Evolutionary conservation across 2,888 invertebrate species (phyloP), one percentile per base, ranked within the genome.

Genomic region (Nasonia oneida): DNA sequence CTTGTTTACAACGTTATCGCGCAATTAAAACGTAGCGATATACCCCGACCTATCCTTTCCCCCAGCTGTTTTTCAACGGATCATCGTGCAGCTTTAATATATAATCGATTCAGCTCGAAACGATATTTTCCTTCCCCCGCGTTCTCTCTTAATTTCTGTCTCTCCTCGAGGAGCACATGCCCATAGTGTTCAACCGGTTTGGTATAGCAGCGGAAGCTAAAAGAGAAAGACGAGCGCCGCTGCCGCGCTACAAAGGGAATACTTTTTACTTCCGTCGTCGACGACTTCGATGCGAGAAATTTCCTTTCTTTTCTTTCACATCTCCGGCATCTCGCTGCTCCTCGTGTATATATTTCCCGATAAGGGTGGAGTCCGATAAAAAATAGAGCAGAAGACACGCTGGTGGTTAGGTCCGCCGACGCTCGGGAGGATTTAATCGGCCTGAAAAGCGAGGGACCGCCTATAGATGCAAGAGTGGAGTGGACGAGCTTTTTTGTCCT

Each of bases 251-350:
- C 81, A 81, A 81, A 81, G 73, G 73, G 61, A 81, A 81, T 73
- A 42, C 86, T 86, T 86, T 84, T 78, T 79, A 84, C 78, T 86
- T 79, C 79, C 79, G 79, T 70, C 70, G 50, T 39, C 79, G n/a
- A 15, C 53, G 12, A 18, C 76, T 53, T 57, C 57, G 8, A 18
- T 77, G 15, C 77, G 42, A 61, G 77, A 77, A 61, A 23, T 61
- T 23, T 42, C 53, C 39, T 33, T 37, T 77, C 47, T 50, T 64
- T 23, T 23, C 6, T 64, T 23, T 39, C 5, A 14, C 53, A 15
- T 53, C 53, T 18, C 53, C 10, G 18, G 53, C 15, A 14, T 50
- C 29, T 10, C n/a, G 23, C 1, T 0, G 23, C 64, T 64, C 23
- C 64, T 64, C 29, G 23, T 29, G 4, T 61, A 33, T 29, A n/a